Base-by-base conservation (phyloP, 2,888 invertebrate species). In the Syrphus vitripennis region DNA sequence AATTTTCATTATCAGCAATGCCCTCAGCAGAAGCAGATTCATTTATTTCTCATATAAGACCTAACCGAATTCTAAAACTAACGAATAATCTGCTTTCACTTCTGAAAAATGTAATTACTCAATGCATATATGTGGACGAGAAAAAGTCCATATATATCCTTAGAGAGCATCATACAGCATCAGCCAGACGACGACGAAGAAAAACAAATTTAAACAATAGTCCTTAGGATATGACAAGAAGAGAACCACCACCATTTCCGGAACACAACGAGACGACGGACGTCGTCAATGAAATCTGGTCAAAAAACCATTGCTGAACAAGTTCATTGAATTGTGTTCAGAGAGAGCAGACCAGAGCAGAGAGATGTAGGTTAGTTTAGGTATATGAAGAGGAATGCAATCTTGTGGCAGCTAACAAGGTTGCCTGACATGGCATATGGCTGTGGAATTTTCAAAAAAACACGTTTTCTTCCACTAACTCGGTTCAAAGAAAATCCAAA, bases 321-420 rank as follows among this genome's bases (percentile, higher is more conserved):
- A 77, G 71, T 78, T 67, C 65, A 77, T 83, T 72, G 71, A 72
- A 77, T 77, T 67, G 59, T 82, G 72, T 71, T n/a, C n/a, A n/a
- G n/a, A n/a, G n/a, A n/a, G n/a, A n/a, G n/a, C n/a, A n/a, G n/a
- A n/a, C n/a, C n/a, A n/a, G n/a, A n/a, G n/a, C n/a, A n/a, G n/a
- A n/a, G n/a, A n/a, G n/a, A 82, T 81, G 37, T 63, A 71, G 50
- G 42, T 69, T 31, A 31, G 31, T 34, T 9, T 34, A 10, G 34
- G 48, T 21, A 1, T 21, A 2, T 19, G 57, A 31, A 7, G 21
- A 12, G 12, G 34, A 21, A 59, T 3, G 21, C 21, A 59, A 16
- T 37, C 61, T 80, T 59, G 75, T 42, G 48, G 65, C 37, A 37
- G 45, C 45, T 72, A 31, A 53, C 50, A 45, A 48, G 19, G 16